phyloP scores from a whole-genome alignment of 2,888 invertebrate species.

The Andrena bicolor region DNA sequence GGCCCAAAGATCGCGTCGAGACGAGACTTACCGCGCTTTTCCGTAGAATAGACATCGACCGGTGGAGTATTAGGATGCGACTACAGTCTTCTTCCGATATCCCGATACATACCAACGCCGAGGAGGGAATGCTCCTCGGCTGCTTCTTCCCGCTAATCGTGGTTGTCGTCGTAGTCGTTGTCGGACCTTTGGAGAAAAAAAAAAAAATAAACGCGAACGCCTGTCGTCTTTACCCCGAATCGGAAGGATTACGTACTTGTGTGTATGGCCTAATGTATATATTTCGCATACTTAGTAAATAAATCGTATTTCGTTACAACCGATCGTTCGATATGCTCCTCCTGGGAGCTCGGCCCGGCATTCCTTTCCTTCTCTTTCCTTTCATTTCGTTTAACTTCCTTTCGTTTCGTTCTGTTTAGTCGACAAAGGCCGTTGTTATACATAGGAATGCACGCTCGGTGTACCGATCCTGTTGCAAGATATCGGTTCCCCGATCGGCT shows the following conservation, averaged over 20 bases:
- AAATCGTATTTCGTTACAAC: slow-evolving; percentile 80
- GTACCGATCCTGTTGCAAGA: slow-evolving; percentile 5
- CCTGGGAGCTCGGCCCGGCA: background rate
- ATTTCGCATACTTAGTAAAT: slow-evolving; percentile 81
- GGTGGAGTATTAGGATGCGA: slow-evolving; percentile 28
- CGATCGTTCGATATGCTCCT: background rate
- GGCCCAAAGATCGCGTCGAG: slow-evolving; percentile 10
- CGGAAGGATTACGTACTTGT: slow-evolving; percentile 73
- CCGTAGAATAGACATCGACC: slow-evolving; percentile 55
- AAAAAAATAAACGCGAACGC: background rate
- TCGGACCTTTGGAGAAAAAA: background rate
- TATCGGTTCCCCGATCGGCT: slow-evolving; percentile 24
- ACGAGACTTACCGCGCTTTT: slow-evolving; percentile 50
- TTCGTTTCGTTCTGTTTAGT: background rate
- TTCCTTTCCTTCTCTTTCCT: background rate
- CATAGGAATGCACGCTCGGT: too few relatives aligned
- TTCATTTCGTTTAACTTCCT: too few relatives aligned
- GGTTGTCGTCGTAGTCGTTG: background rate
- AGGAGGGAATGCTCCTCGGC: background rate
- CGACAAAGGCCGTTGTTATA: background rate
- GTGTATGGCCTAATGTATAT: slow-evolving; percentile 83
- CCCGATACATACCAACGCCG: background rate
- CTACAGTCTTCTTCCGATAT: slow-evolving; percentile 16
- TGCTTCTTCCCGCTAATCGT: slow-evolving; percentile 10
- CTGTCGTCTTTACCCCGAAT: slow-evolving; percentile 22